Evolutionary conservation across 2,797 vertebrate genomes (phyloP).

Genomic region (Acanthurus lineatus): DNA sequence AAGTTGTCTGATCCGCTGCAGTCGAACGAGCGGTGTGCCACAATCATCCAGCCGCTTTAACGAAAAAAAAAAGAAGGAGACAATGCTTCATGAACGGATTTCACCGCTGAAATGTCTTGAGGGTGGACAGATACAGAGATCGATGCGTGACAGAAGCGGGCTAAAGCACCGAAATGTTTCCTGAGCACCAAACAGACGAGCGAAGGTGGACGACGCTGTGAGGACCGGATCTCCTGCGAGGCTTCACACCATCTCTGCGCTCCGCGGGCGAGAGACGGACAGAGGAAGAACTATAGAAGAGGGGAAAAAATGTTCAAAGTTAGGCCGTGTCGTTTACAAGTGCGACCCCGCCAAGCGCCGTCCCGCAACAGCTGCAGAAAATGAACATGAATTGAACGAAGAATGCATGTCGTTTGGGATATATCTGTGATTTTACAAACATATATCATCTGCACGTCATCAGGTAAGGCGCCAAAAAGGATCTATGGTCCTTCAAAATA

Average conservation of each 20-base stretch:
- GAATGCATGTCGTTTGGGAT: conserved; percentile 83
- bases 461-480: conserved; percentile 73
- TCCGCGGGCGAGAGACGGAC: conserved; percentile 23
- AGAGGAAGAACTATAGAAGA: not conserved
- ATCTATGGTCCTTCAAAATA: not conserved
- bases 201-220: conserved; percentile 33
- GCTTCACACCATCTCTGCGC: conserved; percentile 33
- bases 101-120: not conserved
- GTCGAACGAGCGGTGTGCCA: conserved; percentile 42
- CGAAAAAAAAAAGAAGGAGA: too few species aligned
- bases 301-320: conserved; percentile 65
- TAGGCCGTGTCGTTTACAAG: conserved; percentile 52
- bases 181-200: not conserved
- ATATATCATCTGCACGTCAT: conserved; percentile 74
- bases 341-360: conserved; percentile 33
- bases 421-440: conserved; percentile 78
- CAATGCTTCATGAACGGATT: not conserved
- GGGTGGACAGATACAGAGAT: not conserved
- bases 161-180: conserved; percentile 17
- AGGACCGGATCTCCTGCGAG: conserved; percentile 40
- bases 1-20: conserved; percentile 60
- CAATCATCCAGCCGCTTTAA: conserved; percentile 17
- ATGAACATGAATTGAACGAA: conserved; percentile 79
- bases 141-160: not conserved
- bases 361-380: conserved; percentile 51